phyloP scores from a whole-genome alignment of 2,113 vertebrate species.

The Salminus brasiliensis region DNA sequence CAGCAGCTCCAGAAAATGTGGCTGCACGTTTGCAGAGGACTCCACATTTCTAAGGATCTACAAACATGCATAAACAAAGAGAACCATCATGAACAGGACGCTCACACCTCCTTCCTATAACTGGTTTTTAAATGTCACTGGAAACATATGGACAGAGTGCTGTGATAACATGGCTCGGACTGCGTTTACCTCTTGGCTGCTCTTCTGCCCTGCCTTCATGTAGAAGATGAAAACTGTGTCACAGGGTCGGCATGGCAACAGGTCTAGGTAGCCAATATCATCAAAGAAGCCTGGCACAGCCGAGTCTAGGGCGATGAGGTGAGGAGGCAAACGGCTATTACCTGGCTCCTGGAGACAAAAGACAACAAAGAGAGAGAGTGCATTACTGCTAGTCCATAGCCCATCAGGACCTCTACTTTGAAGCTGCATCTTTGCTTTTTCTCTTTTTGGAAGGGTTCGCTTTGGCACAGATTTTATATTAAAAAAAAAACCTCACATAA shows the following conservation, averaged over 20 bases:
- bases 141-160: background rate
- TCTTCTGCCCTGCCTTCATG: conserved; percentile 91
- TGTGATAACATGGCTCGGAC: background rate
- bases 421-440: background rate
- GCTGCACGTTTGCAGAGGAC: conserved; percentile 81
- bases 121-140: background rate
- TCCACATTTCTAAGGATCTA: conserved; percentile 92
- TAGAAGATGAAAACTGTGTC: conserved; percentile 93
- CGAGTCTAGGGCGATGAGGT: conserved; percentile 89
- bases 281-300: conserved; percentile 88
- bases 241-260: conserved; percentile 85
- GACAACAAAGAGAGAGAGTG: too few relatives aligned
- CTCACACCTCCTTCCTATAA: background rate
- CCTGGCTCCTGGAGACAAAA: conserved; percentile 78
- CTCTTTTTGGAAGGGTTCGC: background rate
- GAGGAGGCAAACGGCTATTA: conserved; percentile 86
- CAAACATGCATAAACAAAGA: background rate
- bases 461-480: background rate
- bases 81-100: background rate
- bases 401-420: background rate
- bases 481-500: too few relatives aligned
- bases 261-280: conserved; percentile 87
- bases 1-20: conserved; percentile 89
- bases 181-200: conserved; percentile 83
- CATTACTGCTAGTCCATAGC: background rate